Conservation (phyloP, 2,113 vertebrate genomes). For the Aleadryas rufinucha region DNA sequence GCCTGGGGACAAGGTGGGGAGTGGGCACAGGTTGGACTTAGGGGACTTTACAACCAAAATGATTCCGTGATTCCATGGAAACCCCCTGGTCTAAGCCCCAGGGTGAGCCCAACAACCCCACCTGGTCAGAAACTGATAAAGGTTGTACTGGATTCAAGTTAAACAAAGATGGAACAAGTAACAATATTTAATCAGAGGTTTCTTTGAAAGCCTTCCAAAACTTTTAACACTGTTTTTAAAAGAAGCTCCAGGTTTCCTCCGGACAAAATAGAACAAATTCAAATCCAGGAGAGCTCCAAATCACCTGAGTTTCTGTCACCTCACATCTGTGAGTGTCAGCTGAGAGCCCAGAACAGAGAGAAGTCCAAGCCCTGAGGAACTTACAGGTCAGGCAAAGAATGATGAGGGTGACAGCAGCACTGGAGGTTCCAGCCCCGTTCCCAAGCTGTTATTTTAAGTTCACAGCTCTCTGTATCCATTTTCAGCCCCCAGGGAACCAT, state of each 20-base stretch:
- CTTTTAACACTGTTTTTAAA: not conserved
- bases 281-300: not conserved
- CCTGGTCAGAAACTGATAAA: too few relatives aligned
- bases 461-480: accelerated
- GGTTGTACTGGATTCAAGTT: not conserved
- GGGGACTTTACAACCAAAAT: accelerated
- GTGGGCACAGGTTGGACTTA: not conserved
- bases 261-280: not conserved
- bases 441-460: not conserved
- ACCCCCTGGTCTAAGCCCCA: not conserved
- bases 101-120: not conserved
- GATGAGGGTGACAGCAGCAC: not conserved
- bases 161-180: not conserved
- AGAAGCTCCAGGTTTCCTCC: not conserved
- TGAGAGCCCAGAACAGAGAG: not conserved
- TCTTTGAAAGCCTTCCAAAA: not conserved
- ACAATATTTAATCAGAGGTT: not conserved
- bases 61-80: not conserved
- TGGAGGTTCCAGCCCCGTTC: not conserved
- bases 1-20: not conserved
- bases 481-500: not conserved
- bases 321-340: accelerated
- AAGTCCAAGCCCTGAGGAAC: not conserved
- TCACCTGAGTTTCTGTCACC: not conserved
- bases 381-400: accelerated